These are phyloP conservation scores for Capromys pilorides DNA, from an alignment of 2,797 vertebrate genomes.

Conservation along the genomic window DNA sequence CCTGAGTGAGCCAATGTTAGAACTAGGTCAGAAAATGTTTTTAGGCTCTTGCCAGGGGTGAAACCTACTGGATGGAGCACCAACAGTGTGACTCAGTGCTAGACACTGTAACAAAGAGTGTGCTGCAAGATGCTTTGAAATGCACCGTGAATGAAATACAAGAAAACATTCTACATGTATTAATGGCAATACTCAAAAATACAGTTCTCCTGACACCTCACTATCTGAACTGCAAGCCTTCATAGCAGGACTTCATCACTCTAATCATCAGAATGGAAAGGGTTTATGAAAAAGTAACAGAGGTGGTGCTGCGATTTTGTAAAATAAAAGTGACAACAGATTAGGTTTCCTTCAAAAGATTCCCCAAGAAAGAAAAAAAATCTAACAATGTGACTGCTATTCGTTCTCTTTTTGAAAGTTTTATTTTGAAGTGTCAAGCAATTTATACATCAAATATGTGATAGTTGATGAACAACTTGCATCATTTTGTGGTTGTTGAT, in stretches of 20 bases:
- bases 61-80: not conserved
- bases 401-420: not conserved
- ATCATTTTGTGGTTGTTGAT: not conserved
- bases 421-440: not conserved
- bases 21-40: not conserved
- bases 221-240: no score
- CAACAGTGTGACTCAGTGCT: not conserved
- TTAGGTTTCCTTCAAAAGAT: not conserved
- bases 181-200: no score
- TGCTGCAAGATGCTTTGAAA: not conserved
- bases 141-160: no score
- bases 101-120: not conserved
- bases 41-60: not conserved
- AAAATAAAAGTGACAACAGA: no score
- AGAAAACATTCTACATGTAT: no score
- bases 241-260: no score
- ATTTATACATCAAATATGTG: not conserved
- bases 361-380: not conserved
- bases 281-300: no score
- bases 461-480: not conserved
- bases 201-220: no score
- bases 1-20: not conserved
- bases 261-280: no score
- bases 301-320: no score
- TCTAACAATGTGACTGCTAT: not conserved